A percentile compares a stretch with the other conserved stretches of the same genome.
Conservation (phyloP, 1,140 invertebrate species). For the Pseudomyrmex flavicornis region DNA sequence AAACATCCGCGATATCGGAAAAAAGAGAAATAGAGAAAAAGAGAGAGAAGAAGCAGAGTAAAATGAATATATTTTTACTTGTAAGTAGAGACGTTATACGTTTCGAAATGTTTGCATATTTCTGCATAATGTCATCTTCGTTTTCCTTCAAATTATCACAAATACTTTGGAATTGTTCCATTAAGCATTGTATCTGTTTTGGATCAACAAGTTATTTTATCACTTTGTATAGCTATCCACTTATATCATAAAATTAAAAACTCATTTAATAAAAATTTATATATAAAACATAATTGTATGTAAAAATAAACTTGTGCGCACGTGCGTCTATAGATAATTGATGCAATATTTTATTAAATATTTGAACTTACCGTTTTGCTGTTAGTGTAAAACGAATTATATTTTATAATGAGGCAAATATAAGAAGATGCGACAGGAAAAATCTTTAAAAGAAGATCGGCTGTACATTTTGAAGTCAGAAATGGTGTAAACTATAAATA, state of each 20-base stretch:
- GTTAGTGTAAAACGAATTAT: not conserved
- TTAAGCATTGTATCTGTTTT: constrained; percentile 1
- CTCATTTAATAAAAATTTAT: not conserved
- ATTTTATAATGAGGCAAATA: not conserved
- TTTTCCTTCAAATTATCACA: not conserved
- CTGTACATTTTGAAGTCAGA: not conserved
- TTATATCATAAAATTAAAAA: too few species aligned
- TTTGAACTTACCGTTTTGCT: not conserved
- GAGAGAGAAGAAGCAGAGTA: too few species aligned
- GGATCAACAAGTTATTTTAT: not conserved
- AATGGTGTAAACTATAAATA: constrained; percentile 20
- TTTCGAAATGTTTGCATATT: not conserved
- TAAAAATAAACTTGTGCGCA: not conserved
- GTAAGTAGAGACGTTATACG: not conserved
- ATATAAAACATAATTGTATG: not conserved
- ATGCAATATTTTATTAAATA: not conserved
- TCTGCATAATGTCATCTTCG: not conserved
- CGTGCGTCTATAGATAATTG: too few species aligned
- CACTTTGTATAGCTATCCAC: too few species aligned
- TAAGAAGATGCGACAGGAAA: not conserved
- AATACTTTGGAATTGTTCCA: not conserved
- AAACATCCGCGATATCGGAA: too few species aligned
- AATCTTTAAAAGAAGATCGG: not conserved
- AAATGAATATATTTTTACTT: not conserved
- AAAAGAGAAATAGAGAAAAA: too few species aligned